Evolutionary conservation across 2,797 vertebrate genomes (phyloP).

Genomic region (Euthynnus affinis): DNA sequence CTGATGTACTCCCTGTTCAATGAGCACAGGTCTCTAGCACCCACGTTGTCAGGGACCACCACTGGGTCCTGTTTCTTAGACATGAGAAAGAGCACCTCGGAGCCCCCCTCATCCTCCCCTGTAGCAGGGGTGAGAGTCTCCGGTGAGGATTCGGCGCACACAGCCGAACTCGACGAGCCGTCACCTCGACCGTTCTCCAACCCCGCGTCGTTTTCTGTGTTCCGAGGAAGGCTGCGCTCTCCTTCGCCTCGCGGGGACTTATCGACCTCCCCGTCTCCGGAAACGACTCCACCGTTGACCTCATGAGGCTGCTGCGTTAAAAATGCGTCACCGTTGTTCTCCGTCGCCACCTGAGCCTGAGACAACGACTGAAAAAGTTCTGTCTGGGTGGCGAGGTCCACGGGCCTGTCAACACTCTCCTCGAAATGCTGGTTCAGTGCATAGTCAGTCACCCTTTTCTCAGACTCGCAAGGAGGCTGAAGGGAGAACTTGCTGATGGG

Average conservation of each 20-base stretch:
- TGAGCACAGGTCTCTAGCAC: conserved; percentile 56
- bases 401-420: conserved; percentile 68
- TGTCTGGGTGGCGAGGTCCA: conserved; percentile 69
- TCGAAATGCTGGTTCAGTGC: conserved; percentile 76
- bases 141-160: conserved; percentile 56
- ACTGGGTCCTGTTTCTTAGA: conserved; percentile 70
- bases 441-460: conserved; percentile 64
- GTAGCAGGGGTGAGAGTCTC: conserved; percentile 28
- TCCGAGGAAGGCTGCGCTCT: conserved; percentile 49
- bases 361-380: conserved; percentile 69
- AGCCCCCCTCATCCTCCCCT: conserved; percentile 41
- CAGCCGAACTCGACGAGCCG: conserved; percentile 57
- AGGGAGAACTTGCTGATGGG: conserved; percentile 79
- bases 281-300: conserved; percentile 61
- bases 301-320: conserved; percentile 60
- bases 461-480: conserved; percentile 70
- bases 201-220: conserved; percentile 19
- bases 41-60: conserved; percentile 38
- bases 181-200: conserved; percentile 72
- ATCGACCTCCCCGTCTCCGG: conserved; percentile 39
- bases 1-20: conserved; percentile 77
- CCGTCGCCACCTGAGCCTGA: conserved; percentile 64
- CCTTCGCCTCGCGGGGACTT: conserved; percentile 31
- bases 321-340: conserved; percentile 46
- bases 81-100: conserved; percentile 71